A percentile compares a stretch with the other conserved stretches of the same genome.
These are phyloP conservation scores for Melanerpes formicivorus DNA, from an alignment of 2,113 vertebrate species.

Conservation along the genomic window DNA sequence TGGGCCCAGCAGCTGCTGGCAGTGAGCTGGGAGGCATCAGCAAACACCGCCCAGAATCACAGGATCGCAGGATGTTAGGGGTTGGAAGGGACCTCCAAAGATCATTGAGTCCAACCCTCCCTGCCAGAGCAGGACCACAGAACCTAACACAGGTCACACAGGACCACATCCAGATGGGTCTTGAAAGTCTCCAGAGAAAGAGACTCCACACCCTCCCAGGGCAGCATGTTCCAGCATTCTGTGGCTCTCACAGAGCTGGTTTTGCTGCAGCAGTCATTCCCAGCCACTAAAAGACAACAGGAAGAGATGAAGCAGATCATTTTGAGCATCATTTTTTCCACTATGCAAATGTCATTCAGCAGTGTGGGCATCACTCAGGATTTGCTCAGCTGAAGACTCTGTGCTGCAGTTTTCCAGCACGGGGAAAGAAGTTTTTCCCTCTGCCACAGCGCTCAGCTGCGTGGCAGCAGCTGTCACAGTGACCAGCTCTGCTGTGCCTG, in stretches of 20 bases:
- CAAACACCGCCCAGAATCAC: neutral
- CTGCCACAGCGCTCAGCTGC: neutral
- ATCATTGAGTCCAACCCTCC: too few relatives aligned
- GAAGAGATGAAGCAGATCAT: constrained; percentile 41
- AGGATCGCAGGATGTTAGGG: too few relatives aligned
- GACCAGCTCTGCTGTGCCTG: neutral
- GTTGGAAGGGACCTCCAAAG: too few relatives aligned
- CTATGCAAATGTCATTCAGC: constrained; percentile 32
- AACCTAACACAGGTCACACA: too few relatives aligned
- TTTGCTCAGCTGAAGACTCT: neutral
- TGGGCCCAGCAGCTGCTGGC: neutral
- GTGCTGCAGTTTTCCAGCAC: neutral
- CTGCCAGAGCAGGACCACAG: too few relatives aligned
- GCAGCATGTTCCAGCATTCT: too few relatives aligned
- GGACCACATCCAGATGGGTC: too few relatives aligned
- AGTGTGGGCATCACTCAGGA: constrained; percentile 16
- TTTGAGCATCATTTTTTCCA: constrained; percentile 44
- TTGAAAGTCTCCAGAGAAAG: too few relatives aligned
- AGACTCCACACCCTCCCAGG: too few relatives aligned
- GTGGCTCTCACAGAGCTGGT: neutral
- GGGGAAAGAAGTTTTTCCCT: neutral
- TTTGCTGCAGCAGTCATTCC: constrained; percentile 20
- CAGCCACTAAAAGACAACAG: constrained; percentile 51
- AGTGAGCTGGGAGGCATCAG: constrained; percentile 13
- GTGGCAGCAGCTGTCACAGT: accelerated